Evolutionary conservation across 2,888 invertebrate species (phyloP), one percentile per base, ranked within the genome.

Genomic region (Xestobium rufovillosum): DNA sequence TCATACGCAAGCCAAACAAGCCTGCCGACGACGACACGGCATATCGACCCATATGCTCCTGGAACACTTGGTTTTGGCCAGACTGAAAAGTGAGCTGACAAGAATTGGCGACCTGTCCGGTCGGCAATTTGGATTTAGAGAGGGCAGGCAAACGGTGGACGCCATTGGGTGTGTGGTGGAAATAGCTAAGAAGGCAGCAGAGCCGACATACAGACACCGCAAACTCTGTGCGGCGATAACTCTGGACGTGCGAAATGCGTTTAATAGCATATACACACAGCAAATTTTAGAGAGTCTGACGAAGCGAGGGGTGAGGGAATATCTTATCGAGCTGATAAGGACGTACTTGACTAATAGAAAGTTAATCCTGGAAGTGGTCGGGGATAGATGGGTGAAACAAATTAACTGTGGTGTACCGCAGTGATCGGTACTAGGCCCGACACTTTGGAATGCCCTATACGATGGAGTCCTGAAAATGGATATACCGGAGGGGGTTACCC

Each of bases 171-270:
- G 34, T 14, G 37, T 40, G 14, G 2, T 40, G 11, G 25, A 17
- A 14, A 40, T 41, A 8, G 43, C 35, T 4, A 27, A 28, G 10
- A 30, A 41, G 16, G 40, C 43, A 12, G 36, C 13, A 23, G 26
- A 8, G 6, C 11, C 6, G 16, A 9, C 31, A 4, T 10, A 6
- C 4, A 15, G 13, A 36, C 4, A 19, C 9, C 3, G 9, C 9
- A 34, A 26, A 12, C 4, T 31, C n/a, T 45, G 44, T 14, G 37
- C 42, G 8, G 14, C 42, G 10, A 35, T 46, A 4, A 31, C 43
- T 1, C 10, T 49, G 9, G 48, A 47, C 17, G 38, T 49, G 2
- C 14, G 35, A 14, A 49, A 47, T 23, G 48, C 48, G 3, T 48
- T 49, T 16, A 46, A 49, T 23, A 38, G 38, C 8, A 44, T 42